These are phyloP conservation scores for Meiosimyza platycephala DNA, from an alignment of 2,888 invertebrate species.

Conservation along the genomic window DNA sequence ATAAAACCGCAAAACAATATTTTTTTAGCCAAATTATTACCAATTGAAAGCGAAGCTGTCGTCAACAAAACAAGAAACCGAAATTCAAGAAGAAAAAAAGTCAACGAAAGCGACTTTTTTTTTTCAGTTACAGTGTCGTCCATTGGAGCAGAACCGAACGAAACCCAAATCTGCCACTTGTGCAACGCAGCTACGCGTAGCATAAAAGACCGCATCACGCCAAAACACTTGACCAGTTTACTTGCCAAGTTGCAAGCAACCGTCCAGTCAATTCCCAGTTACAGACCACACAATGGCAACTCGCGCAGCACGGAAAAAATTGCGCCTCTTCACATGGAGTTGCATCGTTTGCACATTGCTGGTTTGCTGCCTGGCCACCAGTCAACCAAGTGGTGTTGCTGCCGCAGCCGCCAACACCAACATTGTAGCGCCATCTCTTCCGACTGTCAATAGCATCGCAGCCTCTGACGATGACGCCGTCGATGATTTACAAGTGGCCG, in stretches of 20 bases:
- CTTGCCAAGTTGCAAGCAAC: constrained; percentile 21
- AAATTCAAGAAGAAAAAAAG: neutral
- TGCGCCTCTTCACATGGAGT: constrained; percentile 30
- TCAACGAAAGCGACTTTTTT: neutral
- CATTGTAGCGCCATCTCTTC: constrained; percentile 30
- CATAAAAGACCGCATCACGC: constrained; percentile 29
- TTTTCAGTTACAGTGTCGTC: constrained; percentile 14
- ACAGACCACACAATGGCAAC: constrained; percentile 25
- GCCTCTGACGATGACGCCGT: neutral
- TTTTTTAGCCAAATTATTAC: constrained; percentile 13
- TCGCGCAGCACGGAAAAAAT: neutral
- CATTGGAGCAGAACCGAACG: constrained; percentile 22
- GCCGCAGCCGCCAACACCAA: constrained; percentile 41
- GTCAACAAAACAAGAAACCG: neutral
- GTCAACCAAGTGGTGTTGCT: constrained; percentile 22
- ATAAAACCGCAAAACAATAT: constrained; percentile 28
- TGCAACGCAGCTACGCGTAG: neutral
- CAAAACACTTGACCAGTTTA: constrained; percentile 28
- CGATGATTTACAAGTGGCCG: constrained; percentile 61
- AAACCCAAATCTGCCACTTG: constrained; percentile 12
- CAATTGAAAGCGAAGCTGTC: neutral
- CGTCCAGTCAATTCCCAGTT: constrained; percentile 31
- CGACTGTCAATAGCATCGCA: constrained; percentile 19
- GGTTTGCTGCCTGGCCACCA: constrained; percentile 4
- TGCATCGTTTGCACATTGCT: constrained; percentile 14